Conservation (phyloP, 1,140 invertebrate species). For the Pseudomyrmex concolor region DNA sequence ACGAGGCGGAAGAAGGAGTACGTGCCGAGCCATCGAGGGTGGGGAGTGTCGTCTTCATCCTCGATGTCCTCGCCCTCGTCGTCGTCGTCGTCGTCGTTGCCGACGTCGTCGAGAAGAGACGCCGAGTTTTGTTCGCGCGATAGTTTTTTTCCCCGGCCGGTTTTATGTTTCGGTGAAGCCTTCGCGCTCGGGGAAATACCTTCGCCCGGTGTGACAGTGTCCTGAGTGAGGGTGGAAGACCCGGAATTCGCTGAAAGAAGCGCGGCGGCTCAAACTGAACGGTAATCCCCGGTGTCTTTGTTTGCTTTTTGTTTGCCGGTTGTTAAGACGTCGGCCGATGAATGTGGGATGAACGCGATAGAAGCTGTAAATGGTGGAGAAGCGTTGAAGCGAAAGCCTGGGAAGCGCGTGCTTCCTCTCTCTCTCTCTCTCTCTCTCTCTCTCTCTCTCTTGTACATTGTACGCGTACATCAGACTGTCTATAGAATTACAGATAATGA, state of each 20-base stretch:
- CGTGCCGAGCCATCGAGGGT: slow-evolving; percentile 62
- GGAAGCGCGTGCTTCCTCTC: background rate
- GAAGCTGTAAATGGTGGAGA: background rate
- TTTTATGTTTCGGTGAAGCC: slow-evolving; percentile 19
- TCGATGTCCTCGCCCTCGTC: slow-evolving; percentile 45
- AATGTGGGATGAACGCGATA: background rate
- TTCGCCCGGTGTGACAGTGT: slow-evolving; percentile 39
- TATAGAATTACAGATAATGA: too few species aligned
- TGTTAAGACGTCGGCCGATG: background rate
- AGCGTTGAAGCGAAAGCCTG: background rate
- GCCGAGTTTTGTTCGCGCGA: slow-evolving; percentile 46
- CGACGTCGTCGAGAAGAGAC: slow-evolving; percentile 42
- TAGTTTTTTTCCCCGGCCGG: background rate
- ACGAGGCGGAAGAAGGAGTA: slow-evolving; percentile 52
- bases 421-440: too few species aligned
- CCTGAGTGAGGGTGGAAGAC: slow-evolving; percentile 32
- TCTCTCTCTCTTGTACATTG: too few species aligned
- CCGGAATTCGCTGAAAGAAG: slow-evolving; percentile 32
- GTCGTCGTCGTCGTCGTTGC: slow-evolving; percentile 40
- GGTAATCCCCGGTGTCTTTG: slow-evolving; percentile 33
- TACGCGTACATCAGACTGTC: too few species aligned
- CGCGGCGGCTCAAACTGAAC: slow-evolving; percentile 40
- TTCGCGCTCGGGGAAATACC: background rate
- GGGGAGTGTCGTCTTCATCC: slow-evolving; percentile 53
- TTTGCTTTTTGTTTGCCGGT: slow-evolving; percentile 24